Percentiles rank a stretch among this genome's conserved stretches.
Conservation (phyloP, 2,888 invertebrate genomes). For the Lissonota sp. region DNA sequence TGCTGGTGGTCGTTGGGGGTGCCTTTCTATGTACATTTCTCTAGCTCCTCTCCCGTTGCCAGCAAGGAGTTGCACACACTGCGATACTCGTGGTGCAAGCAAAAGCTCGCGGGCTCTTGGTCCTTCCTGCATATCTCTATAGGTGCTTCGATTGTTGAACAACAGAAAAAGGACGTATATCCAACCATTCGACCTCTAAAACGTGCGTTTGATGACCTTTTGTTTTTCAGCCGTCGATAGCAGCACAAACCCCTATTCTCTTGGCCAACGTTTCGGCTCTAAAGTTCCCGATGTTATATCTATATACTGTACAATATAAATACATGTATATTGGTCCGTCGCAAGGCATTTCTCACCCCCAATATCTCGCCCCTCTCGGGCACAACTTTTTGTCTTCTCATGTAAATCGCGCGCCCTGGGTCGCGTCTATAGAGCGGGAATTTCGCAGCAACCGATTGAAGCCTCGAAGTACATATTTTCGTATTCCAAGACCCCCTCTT, state of each 20-base stretch:
- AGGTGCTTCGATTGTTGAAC: neutral
- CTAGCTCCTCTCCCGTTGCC: constrained; percentile 32
- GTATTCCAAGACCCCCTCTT: constrained; percentile 52
- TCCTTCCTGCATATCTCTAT: constrained; percentile 9
- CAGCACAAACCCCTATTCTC: neutral
- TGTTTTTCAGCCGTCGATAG: neutral
- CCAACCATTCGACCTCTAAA: neutral
- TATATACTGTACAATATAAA: constrained; percentile 1
- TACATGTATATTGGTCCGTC: constrained; percentile 42
- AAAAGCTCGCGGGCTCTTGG: constrained; percentile 43
- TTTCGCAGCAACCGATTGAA: constrained; percentile 69
- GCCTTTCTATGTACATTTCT: constrained; percentile 44
- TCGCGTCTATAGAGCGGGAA: constrained; percentile 1
- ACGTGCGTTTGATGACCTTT: constrained; percentile 14
- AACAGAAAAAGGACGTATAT: constrained; percentile 16
- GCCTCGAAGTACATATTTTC: constrained; percentile 75
- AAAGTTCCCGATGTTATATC: too few species aligned
- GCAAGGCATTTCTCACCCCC: constrained; percentile 31
- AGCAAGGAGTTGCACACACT: constrained; percentile 50
- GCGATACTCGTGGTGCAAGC: constrained; percentile 40
- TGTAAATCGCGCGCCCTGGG: constrained; percentile 74
- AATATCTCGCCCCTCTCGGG: constrained; percentile 65
- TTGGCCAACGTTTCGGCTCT: constrained; percentile 4
- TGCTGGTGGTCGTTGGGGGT: constrained; percentile 47
- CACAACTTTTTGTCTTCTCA: constrained; percentile 78